phyloP scores from a whole-genome alignment of 1,140 invertebrate species.

The Aphaenogaster floridana region DNA sequence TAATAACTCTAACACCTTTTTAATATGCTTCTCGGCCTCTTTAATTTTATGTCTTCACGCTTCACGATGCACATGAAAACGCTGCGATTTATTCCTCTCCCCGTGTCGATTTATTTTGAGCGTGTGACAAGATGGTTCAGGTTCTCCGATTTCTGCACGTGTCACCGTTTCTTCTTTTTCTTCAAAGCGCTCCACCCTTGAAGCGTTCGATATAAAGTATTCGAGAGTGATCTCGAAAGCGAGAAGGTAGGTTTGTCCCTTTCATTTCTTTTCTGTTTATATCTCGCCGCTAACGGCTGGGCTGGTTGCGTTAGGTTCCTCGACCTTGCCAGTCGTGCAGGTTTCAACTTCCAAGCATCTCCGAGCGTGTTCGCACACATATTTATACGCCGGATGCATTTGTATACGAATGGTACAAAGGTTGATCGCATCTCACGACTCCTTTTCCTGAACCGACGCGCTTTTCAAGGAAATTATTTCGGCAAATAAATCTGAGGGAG shows the following conservation, averaged over 20 bases:
- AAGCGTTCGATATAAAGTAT: not conserved
- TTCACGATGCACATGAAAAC: not conserved
- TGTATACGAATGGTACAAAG: conserved; percentile 2
- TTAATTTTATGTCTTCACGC: not conserved
- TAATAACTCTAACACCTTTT: not conserved
- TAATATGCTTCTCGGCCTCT: not conserved
- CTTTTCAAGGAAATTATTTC: conserved; percentile 22
- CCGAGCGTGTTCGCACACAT: conserved; percentile 33
- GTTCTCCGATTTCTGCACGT: not conserved
- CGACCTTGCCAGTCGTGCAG: conserved; percentile 83
- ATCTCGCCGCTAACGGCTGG: conserved; percentile 71
- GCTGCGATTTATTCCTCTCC: not conserved
- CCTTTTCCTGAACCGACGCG: not conserved
- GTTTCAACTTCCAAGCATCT: conserved; percentile 78
- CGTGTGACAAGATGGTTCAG: not conserved
- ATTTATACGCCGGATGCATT: conserved; percentile 60
- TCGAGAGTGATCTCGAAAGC: conserved; percentile 56
- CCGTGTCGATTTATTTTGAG: not conserved
- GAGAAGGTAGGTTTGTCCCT: conserved; percentile 64
- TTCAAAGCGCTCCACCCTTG: not conserved
- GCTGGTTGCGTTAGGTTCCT: conserved; percentile 79
- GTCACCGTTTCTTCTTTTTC: conserved; percentile 1
- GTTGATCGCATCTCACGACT: not conserved
- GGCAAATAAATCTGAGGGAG: not conserved
- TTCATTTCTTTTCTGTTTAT: conserved; percentile 71